These are phyloP conservation scores for Drosophila antonietae DNA, from an alignment of 2,888 invertebrate genomes.

Conservation along the genomic window DNA sequence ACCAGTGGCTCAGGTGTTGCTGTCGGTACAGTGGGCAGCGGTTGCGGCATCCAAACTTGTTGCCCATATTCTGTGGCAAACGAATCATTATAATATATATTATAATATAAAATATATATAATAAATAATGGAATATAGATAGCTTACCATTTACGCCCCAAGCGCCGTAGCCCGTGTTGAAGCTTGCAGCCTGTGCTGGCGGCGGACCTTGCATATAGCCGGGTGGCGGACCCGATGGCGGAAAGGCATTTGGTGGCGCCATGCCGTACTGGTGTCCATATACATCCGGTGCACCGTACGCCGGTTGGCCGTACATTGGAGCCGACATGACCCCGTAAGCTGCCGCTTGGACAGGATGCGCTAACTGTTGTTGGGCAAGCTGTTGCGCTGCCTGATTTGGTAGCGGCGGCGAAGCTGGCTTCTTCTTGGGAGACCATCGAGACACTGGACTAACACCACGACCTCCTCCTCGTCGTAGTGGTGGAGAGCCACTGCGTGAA, in stretches of 20 bases:
- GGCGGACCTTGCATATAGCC: constrained; percentile 73
- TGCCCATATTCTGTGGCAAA: constrained; percentile 68
- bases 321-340: constrained; percentile 74
- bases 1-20: constrained; percentile 37
- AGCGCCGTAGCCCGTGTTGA: constrained; percentile 76
- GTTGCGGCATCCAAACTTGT: constrained; percentile 75
- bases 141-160: constrained; percentile 78
- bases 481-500: constrained; percentile 74
- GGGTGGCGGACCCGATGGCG: constrained; percentile 60
- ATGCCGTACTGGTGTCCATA: constrained; percentile 77
- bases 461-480: constrained; percentile 69
- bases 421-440: constrained; percentile 83
- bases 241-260: constrained; percentile 70
- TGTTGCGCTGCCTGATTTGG: constrained; percentile 43
- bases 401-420: constrained; percentile 72
- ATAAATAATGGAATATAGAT: too few relatives aligned
- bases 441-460: constrained; percentile 54
- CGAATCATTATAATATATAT: too few relatives aligned
- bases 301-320: constrained; percentile 74
- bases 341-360: constrained; percentile 52
- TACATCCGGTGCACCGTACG: constrained; percentile 68
- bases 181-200: constrained; percentile 62
- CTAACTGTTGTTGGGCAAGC: constrained; percentile 38
- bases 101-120: too few relatives aligned
- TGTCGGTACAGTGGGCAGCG: constrained; percentile 51